These are phyloP conservation scores for Pelochelys cantorii DNA, from an alignment of 2,797 vertebrate species.

Conservation along the genomic window DNA sequence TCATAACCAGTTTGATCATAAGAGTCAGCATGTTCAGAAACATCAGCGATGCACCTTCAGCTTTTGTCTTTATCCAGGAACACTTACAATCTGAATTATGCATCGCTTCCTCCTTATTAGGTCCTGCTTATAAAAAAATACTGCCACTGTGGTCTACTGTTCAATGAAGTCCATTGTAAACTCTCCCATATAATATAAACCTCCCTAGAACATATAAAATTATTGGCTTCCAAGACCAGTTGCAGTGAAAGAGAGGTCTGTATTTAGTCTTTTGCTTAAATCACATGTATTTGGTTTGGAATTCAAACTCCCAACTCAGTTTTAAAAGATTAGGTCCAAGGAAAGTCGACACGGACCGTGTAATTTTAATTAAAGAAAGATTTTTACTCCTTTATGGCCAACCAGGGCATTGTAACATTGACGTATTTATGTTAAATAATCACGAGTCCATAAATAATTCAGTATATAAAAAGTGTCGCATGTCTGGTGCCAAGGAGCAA, in stretches of 20 bases:
- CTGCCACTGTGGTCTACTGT: slow-evolving; percentile 64
- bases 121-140: slow-evolving; percentile 56
- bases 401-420: slow-evolving; percentile 65
- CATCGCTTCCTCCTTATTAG: slow-evolving; percentile 71
- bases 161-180: slow-evolving; percentile 75
- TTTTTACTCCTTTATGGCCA: slow-evolving; percentile 72
- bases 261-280: slow-evolving; percentile 76
- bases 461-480: slow-evolving; percentile 70
- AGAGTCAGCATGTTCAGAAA: slow-evolving; percentile 34
- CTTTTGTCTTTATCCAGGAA: slow-evolving; percentile 57
- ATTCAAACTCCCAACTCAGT: slow-evolving; percentile 70
- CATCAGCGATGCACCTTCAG: slow-evolving; percentile 14
- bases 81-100: slow-evolving; percentile 72
- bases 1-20: neutral
- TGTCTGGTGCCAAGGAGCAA: slow-evolving; percentile 30
- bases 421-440: slow-evolving; percentile 76
- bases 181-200: slow-evolving; percentile 71
- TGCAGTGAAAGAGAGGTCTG: slow-evolving; percentile 70
- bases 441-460: slow-evolving; percentile 72
- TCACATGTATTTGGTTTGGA: slow-evolving; percentile 67
- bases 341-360: slow-evolving; percentile 74
- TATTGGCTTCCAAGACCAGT: slow-evolving; percentile 73
- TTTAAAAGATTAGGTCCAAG: slow-evolving; percentile 76
- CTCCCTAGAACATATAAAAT: slow-evolving; percentile 73
- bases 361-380: slow-evolving; percentile 80